Evolutionary conservation across 2,888 invertebrate species (phyloP), one percentile per base, ranked within the genome.

Genomic region (Dusona sp.): DNA sequence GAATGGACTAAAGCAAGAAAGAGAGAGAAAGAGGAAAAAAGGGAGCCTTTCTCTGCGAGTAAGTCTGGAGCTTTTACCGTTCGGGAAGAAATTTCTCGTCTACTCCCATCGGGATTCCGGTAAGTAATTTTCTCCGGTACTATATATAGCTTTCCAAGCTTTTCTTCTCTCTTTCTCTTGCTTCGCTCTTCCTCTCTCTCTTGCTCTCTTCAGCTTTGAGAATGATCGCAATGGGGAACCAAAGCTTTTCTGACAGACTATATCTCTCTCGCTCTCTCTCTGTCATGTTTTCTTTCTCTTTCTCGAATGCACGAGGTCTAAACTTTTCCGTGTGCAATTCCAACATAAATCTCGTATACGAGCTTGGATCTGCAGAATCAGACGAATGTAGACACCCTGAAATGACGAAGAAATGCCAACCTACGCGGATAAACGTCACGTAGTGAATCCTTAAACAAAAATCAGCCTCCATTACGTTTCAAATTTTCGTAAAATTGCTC

Each of bases 21-120:
- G 81, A 84, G 45, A 29, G 48, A 48, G 45, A 70, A 16, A 2
- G 25, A 33, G 3, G 19, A 33, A 74, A 57, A 57, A 38, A 74
- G 22, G 29, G 38, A 19, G 42, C n/a, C n/a, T 33, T 51, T 73
- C 74, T 42, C 75, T 67, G 57, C 79, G 78, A 36, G 73, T 48
- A 73, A 80, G 73, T 73, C 75, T 38, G 64, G 54, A 87, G 79
- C 84, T 87, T 87, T 84, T 82, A 84, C 84, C 82, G 87, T 87
- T 84, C 84, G 79, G 68, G 87, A 87, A 87, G 74, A 82, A 87
- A 87, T 87, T 87, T 82, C 84, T 84, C 84, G 81, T 80, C 84
- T 82, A 82, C 84, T 87, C 84, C 87, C 79, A 84, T 81, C 70
- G 87, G 87, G 86, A 87, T 87, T 86, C 84, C 85, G 84, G 83